A percentile compares a stretch with the other conserved stretches of the same genome.
Conservation (phyloP, 2,113 vertebrate species). For the Anseranas semipalmata region DNA sequence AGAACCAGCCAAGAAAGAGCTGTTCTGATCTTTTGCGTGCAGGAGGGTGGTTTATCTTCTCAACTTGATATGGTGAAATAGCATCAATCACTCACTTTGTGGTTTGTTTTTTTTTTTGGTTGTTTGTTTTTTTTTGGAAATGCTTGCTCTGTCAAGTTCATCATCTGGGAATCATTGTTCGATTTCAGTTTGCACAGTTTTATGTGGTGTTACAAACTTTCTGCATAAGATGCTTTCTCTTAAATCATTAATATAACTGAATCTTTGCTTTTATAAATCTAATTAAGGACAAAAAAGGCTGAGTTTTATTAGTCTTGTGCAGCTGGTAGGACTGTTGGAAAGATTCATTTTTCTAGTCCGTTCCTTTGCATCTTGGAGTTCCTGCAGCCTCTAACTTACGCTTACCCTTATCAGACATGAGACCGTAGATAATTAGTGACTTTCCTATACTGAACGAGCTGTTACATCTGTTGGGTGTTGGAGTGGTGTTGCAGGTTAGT, state of each 20-base stretch:
- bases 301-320: background rate
- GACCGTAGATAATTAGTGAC: background rate
- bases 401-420: background rate
- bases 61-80: background rate
- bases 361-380: background rate
- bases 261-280: background rate
- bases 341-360: background rate
- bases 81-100: background rate
- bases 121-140: background rate
- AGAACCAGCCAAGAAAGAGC: background rate
- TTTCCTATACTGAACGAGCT: background rate
- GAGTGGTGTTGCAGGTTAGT: background rate
- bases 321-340: background rate
- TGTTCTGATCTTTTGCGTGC: background rate
- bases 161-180: background rate
- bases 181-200: background rate
- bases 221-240: background rate
- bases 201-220: background rate
- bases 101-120: background rate
- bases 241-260: background rate
- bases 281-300: background rate
- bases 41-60: background rate
- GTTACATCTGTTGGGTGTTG: background rate
- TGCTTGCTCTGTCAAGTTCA: background rate
- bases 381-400: background rate